Evolutionary conservation across 2,113 vertebrate genomes (phyloP), one percentile per base, ranked within the genome.

Genomic region (Elephas maximus): DNA sequence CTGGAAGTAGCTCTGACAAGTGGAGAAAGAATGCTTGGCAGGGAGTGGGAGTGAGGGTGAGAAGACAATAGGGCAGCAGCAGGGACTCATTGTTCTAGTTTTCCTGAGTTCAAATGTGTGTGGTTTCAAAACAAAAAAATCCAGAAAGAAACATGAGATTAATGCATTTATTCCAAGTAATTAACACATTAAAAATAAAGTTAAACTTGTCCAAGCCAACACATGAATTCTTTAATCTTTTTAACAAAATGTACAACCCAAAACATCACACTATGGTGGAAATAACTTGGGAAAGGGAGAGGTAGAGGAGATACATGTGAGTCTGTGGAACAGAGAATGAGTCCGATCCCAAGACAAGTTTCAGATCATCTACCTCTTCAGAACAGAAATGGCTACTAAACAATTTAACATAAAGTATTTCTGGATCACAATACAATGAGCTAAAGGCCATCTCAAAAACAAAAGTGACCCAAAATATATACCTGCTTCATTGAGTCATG

Each of bases 341-440:
- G 88, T 99, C 97, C 98, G 97, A 98, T 97, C 97, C 97, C 98
- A 98, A 98, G 95, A 98, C 96, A 98, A 98, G 94, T 95, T 98
- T 98, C 98, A 98, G 96, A 96, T 98, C 98, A 98, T 99, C 98
- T 95, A 83, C 87, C 97, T 98, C 98, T 98, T 98, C 98, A 98
- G 95, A 98, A 98, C 96, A 98, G 98, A 98, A 97, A 95, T 92
- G 96, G 98, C 97, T 98, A 98, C 98, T 98, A 97, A 98, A 98
- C 96, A 98, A 98, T 98, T 98, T 98, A 98, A 98, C 98, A 99
- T 93, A 98, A 98, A 99, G 17, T 98, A 97, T 98, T 98, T 98
- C 94, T 98, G 96, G 95, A 98, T 97, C 98, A 98, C 97, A 98
- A 90, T 97, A 98, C 96, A 98, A 98, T 62, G 93, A 98, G 98